Conservation (phyloP, 2,113 vertebrate species). For the Sisor rabdophorus region DNA sequence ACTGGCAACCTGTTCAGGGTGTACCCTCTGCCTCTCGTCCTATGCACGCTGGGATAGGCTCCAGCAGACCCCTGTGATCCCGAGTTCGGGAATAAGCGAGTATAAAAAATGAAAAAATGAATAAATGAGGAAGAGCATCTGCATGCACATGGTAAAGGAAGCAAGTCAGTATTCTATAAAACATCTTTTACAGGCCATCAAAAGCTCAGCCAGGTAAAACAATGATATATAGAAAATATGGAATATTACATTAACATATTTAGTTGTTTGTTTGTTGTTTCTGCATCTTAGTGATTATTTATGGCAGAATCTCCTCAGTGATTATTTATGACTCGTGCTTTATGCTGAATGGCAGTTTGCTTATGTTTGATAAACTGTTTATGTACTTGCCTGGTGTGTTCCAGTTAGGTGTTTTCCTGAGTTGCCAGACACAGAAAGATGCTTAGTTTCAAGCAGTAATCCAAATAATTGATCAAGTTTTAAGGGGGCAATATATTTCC, state of each 20-base stretch:
- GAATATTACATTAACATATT: slow-evolving; percentile 35
- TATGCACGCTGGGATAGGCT: no score
- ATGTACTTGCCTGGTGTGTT: slow-evolving; percentile 30
- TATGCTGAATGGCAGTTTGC: slow-evolving; percentile 39
- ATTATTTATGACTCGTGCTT: slow-evolving; percentile 36
- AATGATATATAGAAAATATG: slow-evolving; percentile 37
- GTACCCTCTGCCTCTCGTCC: no score
- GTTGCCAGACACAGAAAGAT: slow-evolving; percentile 35
- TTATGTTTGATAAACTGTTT: slow-evolving; percentile 43
- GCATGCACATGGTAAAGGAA: slow-evolving; percentile 19
- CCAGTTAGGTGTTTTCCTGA: slow-evolving; percentile 40
- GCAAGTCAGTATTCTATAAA: slow-evolving; percentile 22
- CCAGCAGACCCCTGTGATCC: no score
- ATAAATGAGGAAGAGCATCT: not conserved
- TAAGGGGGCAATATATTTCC: slow-evolving; percentile 11
- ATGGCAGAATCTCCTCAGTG: slow-evolving; percentile 30
- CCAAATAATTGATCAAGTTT: slow-evolving; percentile 38
- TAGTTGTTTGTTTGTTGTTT: slow-evolving; percentile 32
- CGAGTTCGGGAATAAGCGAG: no score
- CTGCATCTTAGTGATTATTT: slow-evolving; percentile 33
- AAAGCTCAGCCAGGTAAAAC: slow-evolving; percentile 14
- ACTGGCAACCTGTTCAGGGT: no score
- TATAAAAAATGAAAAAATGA: no score
- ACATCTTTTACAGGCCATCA: not conserved
- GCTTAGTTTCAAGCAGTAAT: slow-evolving; percentile 34